phyloP scores from a whole-genome alignment of 2,888 invertebrate species.

The Microplitis manilae region DNA sequence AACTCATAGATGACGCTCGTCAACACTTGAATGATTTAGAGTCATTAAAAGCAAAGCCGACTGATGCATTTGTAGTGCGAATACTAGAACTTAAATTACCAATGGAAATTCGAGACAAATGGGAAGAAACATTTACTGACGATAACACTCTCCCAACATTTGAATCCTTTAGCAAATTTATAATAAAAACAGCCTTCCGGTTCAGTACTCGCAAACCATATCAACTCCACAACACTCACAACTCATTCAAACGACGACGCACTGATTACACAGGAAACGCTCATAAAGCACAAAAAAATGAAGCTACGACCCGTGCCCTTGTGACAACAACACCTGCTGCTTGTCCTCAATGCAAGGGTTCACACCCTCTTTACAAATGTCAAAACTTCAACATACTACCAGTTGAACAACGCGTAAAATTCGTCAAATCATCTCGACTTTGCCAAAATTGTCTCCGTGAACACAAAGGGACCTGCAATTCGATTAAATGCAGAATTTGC shows the following conservation, averaged over 20 bases:
- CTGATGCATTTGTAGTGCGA: too few species aligned
- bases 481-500: conserved; percentile 34
- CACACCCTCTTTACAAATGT: conserved; percentile 37
- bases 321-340: neutral
- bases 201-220: neutral
- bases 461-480: conserved; percentile 22
- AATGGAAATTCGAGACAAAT: too few species aligned
- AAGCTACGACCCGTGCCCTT: conserved; percentile 4
- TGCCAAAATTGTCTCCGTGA: conserved; percentile 37
- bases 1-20: too few species aligned
- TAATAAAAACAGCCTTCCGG: conserved; percentile 21
- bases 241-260: conserved; percentile 1
- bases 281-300: conserved; percentile 11
- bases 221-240: neutral
- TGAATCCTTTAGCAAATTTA: conserved; percentile 22
- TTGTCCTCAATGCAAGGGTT: conserved; percentile 29
- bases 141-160: conserved; percentile 25
- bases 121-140: conserved; percentile 19
- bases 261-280: neutral
- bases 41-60: too few species aligned
- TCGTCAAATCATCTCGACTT: conserved; percentile 12
- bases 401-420: conserved; percentile 27
- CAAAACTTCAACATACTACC: conserved; percentile 24
- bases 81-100: too few species aligned
- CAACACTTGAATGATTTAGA: too few species aligned